These are phyloP conservation scores for Lagorchestes hirsutus DNA, from an alignment of 2,797 vertebrate genomes.

Conservation along the genomic window DNA sequence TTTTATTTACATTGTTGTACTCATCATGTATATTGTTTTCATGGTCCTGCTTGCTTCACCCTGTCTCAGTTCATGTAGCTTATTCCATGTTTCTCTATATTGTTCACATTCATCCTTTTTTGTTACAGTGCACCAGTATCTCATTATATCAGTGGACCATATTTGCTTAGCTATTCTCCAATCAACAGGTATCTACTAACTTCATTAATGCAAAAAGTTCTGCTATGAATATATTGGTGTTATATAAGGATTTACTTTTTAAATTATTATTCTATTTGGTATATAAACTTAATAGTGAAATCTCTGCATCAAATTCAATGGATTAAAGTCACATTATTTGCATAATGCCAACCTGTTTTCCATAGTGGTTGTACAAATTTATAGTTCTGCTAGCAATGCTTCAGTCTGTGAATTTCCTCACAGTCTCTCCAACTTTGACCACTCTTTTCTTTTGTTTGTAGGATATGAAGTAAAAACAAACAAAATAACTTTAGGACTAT, in stretches of 20 bases:
- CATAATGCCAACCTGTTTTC: background rate
- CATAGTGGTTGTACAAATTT: background rate
- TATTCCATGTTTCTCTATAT: background rate
- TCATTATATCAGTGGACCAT: background rate
- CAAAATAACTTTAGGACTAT: too few relatives aligned
- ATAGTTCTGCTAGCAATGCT: background rate
- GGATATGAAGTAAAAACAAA: too few relatives aligned
- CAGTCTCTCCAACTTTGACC: background rate
- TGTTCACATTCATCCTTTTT: background rate
- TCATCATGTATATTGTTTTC: background rate
- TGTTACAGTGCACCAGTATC: background rate
- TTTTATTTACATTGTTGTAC: background rate
- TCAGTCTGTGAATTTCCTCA: background rate
- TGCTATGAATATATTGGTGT: background rate
- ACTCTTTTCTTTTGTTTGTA: background rate
- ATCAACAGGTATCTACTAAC: background rate
- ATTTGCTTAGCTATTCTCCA: background rate
- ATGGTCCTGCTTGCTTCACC: background rate
- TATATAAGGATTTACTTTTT: background rate
- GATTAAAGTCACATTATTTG: background rate
- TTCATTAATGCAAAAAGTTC: background rate
- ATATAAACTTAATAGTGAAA: background rate
- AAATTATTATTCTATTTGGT: background rate
- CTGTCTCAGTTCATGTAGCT: background rate
- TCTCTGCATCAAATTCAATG: background rate